phyloP scores from a whole-genome alignment of 2,888 invertebrate genomes.

The Blastobasis adustella region DNA sequence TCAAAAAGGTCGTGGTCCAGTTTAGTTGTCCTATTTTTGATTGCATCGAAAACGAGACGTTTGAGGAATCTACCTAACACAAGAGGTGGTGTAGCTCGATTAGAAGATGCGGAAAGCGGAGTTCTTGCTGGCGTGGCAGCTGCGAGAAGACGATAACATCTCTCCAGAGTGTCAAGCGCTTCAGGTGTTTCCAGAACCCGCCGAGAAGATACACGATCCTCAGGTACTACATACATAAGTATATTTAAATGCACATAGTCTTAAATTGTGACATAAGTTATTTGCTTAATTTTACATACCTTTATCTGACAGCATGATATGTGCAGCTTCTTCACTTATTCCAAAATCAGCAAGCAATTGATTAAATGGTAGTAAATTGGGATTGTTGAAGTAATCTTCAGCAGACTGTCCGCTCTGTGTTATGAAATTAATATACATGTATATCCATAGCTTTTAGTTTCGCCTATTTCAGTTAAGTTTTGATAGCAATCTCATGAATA shows the following conservation, averaged over 20 bases:
- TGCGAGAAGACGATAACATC: conserved; percentile 82
- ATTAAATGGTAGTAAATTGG: conserved; percentile 79
- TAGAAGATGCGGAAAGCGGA: conserved; percentile 75
- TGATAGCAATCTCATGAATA: conserved; percentile 18
- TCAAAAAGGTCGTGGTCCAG: conserved; percentile 91
- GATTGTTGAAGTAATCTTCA: conserved; percentile 84
- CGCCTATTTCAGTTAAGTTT: background rate
- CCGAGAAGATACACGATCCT: conserved; percentile 83
- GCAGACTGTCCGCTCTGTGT: conserved; percentile 84
- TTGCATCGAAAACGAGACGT: conserved; percentile 80
- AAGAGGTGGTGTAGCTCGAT: conserved; percentile 67
- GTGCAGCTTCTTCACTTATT: conserved; percentile 77
- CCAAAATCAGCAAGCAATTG: conserved; percentile 81
- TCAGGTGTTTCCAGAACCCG: conserved; percentile 82
- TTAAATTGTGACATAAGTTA: no score
- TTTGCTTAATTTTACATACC: conserved; percentile 65
- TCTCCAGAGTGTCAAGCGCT: conserved; percentile 81
- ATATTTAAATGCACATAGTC: conserved; percentile 3
- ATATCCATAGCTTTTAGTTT: background rate
- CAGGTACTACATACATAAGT: conserved; percentile 75
- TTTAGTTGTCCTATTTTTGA: conserved; percentile 85
- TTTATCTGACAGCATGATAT: conserved; percentile 85
- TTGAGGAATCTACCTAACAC: conserved; percentile 85
- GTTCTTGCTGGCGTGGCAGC: conserved; percentile 74
- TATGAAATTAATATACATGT: background rate